Evolutionary conservation across 2,888 invertebrate genomes (phyloP).

Genomic region (Yponomeuta cagnagella): DNA sequence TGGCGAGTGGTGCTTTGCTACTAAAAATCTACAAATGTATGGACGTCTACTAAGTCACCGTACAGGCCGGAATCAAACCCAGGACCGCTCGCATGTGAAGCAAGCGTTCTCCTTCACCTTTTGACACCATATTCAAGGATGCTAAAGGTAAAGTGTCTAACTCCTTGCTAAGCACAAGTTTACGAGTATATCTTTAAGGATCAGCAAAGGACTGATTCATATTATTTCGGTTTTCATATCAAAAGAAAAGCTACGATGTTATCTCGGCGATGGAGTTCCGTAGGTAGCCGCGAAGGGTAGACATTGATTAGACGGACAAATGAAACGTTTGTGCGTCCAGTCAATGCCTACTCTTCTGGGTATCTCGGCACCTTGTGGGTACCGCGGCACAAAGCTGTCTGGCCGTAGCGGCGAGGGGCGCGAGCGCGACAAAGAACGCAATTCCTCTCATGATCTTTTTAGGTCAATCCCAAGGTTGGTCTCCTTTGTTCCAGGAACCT

Average conservation of each 20-base stretch:
- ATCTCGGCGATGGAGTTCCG: conserved; percentile 6
- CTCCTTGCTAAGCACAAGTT: not conserved
- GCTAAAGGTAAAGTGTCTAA: not conserved
- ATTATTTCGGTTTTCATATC: conserved; percentile 7
- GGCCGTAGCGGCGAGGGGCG: conserved; percentile 22
- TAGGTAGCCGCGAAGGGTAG: not conserved
- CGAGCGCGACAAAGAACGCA: conserved; percentile 50
- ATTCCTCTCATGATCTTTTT: conserved; percentile 38
- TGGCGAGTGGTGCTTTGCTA: too few species aligned
- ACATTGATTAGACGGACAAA: conserved; percentile 9
- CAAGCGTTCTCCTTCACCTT: too few species aligned
- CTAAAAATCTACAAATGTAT: too few species aligned
- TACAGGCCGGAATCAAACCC: too few species aligned
- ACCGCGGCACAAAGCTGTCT: conserved; percentile 11
- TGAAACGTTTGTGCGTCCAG: not conserved
- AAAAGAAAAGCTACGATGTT: conserved; percentile 2
- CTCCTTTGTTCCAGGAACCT: conserved; percentile 25
- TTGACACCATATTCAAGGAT: not conserved
- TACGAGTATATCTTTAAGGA: not conserved
- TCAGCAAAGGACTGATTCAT: not conserved
- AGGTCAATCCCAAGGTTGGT: conserved; percentile 53
- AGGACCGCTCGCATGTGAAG: too few species aligned
- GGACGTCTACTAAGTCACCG: too few species aligned
- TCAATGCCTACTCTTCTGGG: not conserved
- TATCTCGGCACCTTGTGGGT: not conserved